Conservation (phyloP, 2,888 invertebrate species). For the Chaetogeoica ovagalla region DNA sequence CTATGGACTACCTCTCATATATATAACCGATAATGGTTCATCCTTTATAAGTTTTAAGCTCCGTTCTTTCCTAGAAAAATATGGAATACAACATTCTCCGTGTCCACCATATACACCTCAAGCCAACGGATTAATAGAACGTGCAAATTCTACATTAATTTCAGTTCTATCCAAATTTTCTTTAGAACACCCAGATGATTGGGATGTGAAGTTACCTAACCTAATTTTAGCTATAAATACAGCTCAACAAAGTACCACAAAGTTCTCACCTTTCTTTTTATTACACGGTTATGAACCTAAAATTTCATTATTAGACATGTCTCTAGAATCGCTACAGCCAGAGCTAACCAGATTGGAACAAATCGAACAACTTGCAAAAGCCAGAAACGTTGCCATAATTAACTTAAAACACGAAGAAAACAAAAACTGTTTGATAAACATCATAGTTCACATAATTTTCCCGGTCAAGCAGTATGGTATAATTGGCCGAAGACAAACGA, state of each 20-base stretch:
- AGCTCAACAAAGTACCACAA: not conserved
- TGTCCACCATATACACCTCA: constrained; percentile 20
- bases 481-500: not conserved
- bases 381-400: not conserved
- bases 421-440: constrained; percentile 7
- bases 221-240: constrained; percentile 2
- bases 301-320: not conserved
- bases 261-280: constrained; percentile 3
- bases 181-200: constrained; percentile 11
- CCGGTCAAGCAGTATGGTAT: constrained; percentile 12
- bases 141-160: constrained; percentile 14
- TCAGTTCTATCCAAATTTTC: constrained; percentile 8
- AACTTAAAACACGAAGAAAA: constrained; percentile 11
- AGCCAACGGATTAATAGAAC: constrained; percentile 15
- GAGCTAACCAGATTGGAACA: not conserved
- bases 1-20: constrained; percentile 13
- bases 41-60: constrained; percentile 15
- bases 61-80: too few relatives aligned
- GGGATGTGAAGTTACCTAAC: constrained; percentile 2
- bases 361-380: not conserved
- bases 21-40: constrained; percentile 6
- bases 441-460: not conserved
- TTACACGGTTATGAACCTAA: constrained; percentile 2
- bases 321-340: not conserved
- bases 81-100: too few relatives aligned